phyloP scores from a whole-genome alignment of 2,888 invertebrate genomes.

The Cryptocephalus primarius region DNA sequence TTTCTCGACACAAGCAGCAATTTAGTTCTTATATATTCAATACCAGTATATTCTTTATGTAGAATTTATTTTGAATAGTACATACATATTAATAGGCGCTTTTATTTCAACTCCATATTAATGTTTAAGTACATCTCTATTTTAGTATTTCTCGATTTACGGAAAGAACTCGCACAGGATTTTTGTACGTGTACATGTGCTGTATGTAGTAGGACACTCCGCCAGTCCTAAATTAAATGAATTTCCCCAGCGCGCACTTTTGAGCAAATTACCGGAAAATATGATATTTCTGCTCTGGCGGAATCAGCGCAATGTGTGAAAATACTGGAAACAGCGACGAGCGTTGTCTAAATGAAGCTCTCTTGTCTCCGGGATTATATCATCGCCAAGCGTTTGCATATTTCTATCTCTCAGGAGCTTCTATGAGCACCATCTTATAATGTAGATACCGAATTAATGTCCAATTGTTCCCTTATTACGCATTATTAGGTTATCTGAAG shows the following conservation, averaged over 20 bases:
- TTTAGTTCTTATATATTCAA: too few species aligned
- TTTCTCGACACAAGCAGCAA: too few species aligned
- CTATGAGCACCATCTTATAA: slow-evolving; percentile 16
- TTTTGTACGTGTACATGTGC: too few species aligned
- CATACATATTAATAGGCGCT: too few species aligned
- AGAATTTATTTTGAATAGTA: too few species aligned
- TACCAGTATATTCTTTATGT: too few species aligned
- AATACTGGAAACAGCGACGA: slow-evolving; percentile 10
- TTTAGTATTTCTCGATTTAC: too few species aligned
- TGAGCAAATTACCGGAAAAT: slow-evolving; percentile 19
- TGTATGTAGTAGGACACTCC: too few species aligned
- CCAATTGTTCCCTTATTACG: slow-evolving; percentile 27
- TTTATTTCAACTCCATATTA: too few species aligned
- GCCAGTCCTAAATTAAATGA: background rate
- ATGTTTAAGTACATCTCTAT: too few species aligned
- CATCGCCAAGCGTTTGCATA: slow-evolving; percentile 24
- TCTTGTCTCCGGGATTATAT: slow-evolving; percentile 24
- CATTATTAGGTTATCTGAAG: slow-evolving; percentile 24
- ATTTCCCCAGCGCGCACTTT: slow-evolving; percentile 6
- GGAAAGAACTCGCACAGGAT: too few species aligned
- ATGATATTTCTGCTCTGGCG: slow-evolving; percentile 18
- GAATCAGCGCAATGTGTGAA: slow-evolving; percentile 24
- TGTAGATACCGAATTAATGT: slow-evolving; percentile 24
- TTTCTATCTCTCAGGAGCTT: slow-evolving; percentile 18
- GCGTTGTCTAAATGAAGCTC: slow-evolving; percentile 23